These are phyloP conservation scores for Crossocerus cetratus DNA, from an alignment of 2,888 invertebrate genomes.

Conservation along the genomic window DNA sequence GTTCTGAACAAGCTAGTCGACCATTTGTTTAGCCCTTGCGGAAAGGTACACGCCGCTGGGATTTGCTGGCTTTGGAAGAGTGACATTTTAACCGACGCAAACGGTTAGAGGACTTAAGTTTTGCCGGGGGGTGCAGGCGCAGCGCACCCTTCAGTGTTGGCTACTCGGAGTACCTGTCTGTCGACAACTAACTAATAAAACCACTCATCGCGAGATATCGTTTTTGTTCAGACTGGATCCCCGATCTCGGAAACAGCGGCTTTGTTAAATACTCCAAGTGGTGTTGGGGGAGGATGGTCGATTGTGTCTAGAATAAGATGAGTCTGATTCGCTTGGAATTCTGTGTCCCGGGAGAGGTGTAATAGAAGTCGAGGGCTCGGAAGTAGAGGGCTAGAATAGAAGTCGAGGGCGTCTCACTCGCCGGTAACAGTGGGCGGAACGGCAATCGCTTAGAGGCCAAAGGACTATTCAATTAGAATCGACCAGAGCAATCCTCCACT, in stretches of 20 bases:
- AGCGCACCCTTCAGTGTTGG: background rate
- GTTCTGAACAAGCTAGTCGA: slow-evolving; percentile 3
- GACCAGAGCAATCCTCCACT: slow-evolving; percentile 71
- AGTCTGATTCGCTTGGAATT: slow-evolving; percentile 38
- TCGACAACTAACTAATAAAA: background rate
- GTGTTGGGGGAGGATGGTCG: slow-evolving; percentile 1
- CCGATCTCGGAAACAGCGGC: background rate
- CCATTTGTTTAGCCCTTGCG: slow-evolving; percentile 3
- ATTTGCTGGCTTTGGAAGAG: slow-evolving; percentile 6
- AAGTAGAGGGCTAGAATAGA: too few relatives aligned
- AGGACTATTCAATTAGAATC: slow-evolving; percentile 76
- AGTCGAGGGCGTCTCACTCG: slow-evolving; percentile 50
- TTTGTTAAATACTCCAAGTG: slow-evolving; percentile 10
- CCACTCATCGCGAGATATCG: background rate
- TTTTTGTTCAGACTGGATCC: too few relatives aligned
- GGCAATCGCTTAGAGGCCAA: slow-evolving; percentile 72
- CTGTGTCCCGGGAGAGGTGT: slow-evolving; percentile 37
- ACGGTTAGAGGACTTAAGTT: background rate
- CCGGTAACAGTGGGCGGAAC: slow-evolving; percentile 59
- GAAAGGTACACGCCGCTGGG: slow-evolving; percentile 3
- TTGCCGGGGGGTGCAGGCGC: background rate
- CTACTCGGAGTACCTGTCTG: background rate
- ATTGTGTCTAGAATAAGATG: slow-evolving; percentile 52
- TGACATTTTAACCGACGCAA: background rate
- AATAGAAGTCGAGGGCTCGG: slow-evolving; percentile 47